Evolutionary conservation across 2,797 vertebrate genomes (phyloP).

Genomic region (Pipistrellus nathusii): DNA sequence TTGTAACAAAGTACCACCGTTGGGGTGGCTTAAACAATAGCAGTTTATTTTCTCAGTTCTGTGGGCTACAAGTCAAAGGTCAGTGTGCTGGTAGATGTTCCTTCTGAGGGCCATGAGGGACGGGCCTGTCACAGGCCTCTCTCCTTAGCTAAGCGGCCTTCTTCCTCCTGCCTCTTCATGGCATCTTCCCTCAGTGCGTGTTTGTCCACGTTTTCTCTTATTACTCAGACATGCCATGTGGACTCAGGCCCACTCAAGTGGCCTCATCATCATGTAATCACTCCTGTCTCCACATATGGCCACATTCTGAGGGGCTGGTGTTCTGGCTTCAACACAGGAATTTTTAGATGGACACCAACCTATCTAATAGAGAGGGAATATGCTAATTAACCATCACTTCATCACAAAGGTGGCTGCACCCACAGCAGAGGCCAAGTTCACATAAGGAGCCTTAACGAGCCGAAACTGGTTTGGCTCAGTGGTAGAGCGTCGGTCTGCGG

Average conservation of each 20-base stretch:
- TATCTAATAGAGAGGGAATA: too few relatives aligned
- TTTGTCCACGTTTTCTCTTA: neutral
- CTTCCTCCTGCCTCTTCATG: neutral
- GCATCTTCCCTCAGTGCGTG: neutral
- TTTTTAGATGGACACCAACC: neutral
- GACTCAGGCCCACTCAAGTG: neutral
- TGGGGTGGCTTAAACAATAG: neutral
- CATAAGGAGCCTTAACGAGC: too few relatives aligned
- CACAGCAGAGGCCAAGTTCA: too few relatives aligned
- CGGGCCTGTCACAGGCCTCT: neutral
- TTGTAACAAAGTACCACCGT: neutral
- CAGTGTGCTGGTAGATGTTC: neutral
- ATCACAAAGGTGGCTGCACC: too few relatives aligned
- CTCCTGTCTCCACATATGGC: neutral
- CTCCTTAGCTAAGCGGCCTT: neutral
- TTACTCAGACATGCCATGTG: neutral
- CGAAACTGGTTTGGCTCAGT: too few relatives aligned
- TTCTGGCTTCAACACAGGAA: neutral
- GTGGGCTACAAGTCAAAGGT: neutral
- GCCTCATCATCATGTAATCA: neutral
- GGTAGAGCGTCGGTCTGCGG: too few relatives aligned
- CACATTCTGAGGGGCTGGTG: neutral
- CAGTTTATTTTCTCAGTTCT: neutral
- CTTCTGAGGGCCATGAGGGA: neutral
- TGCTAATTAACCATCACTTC: too few relatives aligned